Evolutionary conservation across 2,888 invertebrate species (phyloP), one percentile per base, ranked within the genome.

Genomic region (Brachycybe producta): DNA sequence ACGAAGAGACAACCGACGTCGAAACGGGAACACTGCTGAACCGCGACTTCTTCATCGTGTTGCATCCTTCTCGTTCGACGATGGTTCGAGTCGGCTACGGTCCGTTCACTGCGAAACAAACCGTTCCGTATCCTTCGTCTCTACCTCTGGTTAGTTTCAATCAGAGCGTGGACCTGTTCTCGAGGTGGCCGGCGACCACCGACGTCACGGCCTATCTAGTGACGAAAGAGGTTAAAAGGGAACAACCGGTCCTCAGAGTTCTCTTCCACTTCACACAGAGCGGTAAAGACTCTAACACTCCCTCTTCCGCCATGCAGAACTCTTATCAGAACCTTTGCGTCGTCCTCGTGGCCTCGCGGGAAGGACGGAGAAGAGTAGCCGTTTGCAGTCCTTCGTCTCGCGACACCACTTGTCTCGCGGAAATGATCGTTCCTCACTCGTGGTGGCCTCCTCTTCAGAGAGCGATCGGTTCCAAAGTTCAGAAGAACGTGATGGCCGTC

Each of bases 151-250:
- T 43, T 13, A 51, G 39, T 27, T 28, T 28, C 26, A 55, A 53
- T 42, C 51, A 49, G 19, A 35, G 48, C 32, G 52, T 54, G 34
- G 49, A 54, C 34, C 32, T 54, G 15, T 36, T 54, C 46, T 34
- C 55, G 42, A 19, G 52, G 40, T 19, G 54, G 53, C 32, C 48
- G 48, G 23, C 39, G 49, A 30, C 45, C 39, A 49, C 52, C 27
- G 92, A 92, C 67, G 84, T 94, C 70, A 90, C 88, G 35, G 92
- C 91, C 5, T 92, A 94, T 67, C 74, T 92, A 52, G 92, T 94
- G n/a, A 82, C 85, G 49, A 73, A 76, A 49, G 83, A 83, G 61
- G 77, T 94, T 49, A 82, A 88, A 1, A 77, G 87, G 43, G 91
- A 92, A 65, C 82, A 84, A 17, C 92, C 94, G 0, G 83, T 88